Percentiles rank a stretch among this genome's conserved stretches.
Conservation (phyloP, 2,113 vertebrate genomes). For the Bufo bufo region DNA sequence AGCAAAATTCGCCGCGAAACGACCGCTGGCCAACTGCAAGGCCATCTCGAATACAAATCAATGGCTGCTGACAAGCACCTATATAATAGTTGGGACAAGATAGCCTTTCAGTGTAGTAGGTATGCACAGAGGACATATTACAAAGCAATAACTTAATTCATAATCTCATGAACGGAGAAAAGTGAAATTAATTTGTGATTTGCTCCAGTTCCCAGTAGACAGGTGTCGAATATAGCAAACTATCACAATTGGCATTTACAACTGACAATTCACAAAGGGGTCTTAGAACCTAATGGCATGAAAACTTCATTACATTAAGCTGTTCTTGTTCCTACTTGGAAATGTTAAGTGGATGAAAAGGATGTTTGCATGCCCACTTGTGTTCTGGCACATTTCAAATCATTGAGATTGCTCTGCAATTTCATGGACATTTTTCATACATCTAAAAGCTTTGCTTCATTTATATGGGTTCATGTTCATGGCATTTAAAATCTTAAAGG, state of each 20-base stretch:
- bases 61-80: conserved; percentile 7
- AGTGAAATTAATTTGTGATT: conserved; percentile 47
- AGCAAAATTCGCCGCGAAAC: too few species aligned
- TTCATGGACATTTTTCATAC: conserved; percentile 48
- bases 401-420: conserved; percentile 14
- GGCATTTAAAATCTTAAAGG: conserved; percentile 27
- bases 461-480: conserved; percentile 25
- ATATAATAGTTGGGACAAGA: background rate
- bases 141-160: conserved; percentile 37
- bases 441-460: conserved; percentile 20
- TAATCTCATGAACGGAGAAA: conserved; percentile 5
- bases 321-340: conserved; percentile 42
- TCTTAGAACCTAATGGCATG: conserved; percentile 43
- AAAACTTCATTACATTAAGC: conserved; percentile 51
- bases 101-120: background rate
- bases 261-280: conserved; percentile 44
- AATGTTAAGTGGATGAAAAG: conserved; percentile 50
- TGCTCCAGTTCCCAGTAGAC: conserved; percentile 26
- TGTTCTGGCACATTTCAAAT: conserved; percentile 28
- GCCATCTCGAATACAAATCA: background rate
- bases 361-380: conserved; percentile 28
- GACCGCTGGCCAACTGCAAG: too few species aligned
- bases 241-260: conserved; percentile 53
- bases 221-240: conserved; percentile 41
- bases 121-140: conserved; percentile 4